Evolutionary conservation across 2,888 invertebrate species (phyloP), one percentile per base, ranked within the genome.

Genomic region (Operophtera brumata): DNA sequence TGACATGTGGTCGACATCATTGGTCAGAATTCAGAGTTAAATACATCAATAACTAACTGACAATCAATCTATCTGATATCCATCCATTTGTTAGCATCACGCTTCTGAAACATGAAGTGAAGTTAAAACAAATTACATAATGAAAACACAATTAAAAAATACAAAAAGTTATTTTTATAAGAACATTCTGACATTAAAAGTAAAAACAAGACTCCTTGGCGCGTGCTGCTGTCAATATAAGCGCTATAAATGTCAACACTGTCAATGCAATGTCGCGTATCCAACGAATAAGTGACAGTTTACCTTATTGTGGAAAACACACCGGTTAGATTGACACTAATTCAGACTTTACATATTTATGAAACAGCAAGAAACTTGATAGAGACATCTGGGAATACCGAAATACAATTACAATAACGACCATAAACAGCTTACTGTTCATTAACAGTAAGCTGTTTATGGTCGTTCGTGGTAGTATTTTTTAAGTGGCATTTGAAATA

Each of bases 331-430:
- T 46, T 52, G 57, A 57, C 57, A 57, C 35, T 52, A 57, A 52
- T 57, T 46, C 41, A 45, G 14, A 52, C 52, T 48, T 52, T 42
- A 39, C 52, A 52, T 57, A 55, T 51, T 35, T 40, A 51, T 52
- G 14, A 25, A 43, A 34, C 47, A 35, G 43, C 30, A 56, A 56
- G 42, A 56, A 47, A 44, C 55, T 37, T 46, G 34, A 50, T 39
- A 37, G 12, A 50, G 9, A 41, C 51, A 45, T 56, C 51, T 56
- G 47, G n/a, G 50, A 30, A 32, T 46, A 45, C 54, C 50, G 10
- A 55, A 55, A 47, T 48, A 44, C 35, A 39, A 11, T 1, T 9
- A 30, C 30, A 30, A 20, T 20, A 20, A 20, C 20, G 4, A 20
- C 2, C 4, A 3, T 20, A 20, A 20, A 20, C 20, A 20, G 20